Percentiles rank a stretch among this genome's conserved stretches.
phyloP scores from a whole-genome alignment of 2,888 invertebrate genomes.

The Drosophila phalerata region DNA sequence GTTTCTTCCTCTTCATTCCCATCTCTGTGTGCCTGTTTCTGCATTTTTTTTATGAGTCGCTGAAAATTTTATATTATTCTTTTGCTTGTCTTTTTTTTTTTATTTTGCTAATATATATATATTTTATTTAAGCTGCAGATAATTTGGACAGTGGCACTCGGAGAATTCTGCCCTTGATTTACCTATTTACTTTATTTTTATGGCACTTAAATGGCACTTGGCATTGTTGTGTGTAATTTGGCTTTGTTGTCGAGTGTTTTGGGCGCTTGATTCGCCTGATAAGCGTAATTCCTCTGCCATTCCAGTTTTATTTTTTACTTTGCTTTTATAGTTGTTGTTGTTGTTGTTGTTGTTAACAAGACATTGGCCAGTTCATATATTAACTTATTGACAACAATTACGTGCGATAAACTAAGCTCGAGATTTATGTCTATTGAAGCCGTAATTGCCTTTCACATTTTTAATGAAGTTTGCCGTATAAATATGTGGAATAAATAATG shows the following conservation, averaged over 20 bases:
- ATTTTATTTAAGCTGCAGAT: constrained; percentile 69
- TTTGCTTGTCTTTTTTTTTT: not conserved
- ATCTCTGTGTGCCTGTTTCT: constrained; percentile 1
- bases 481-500: not conserved
- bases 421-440: constrained; percentile 56
- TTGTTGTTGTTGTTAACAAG: constrained; percentile 39
- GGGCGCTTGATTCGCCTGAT: constrained; percentile 61
- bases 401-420: constrained; percentile 33
- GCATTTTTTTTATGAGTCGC: constrained; percentile 38
- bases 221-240: constrained; percentile 64
- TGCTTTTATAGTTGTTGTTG: not conserved
- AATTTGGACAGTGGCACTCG: constrained; percentile 51
- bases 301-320: constrained; percentile 4
- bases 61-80: constrained; percentile 28
- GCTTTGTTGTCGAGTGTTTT: constrained; percentile 59
- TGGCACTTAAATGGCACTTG: constrained; percentile 72
- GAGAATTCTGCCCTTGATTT: constrained; percentile 59
- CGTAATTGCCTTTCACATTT: constrained; percentile 38
- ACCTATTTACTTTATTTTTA: constrained; percentile 77
- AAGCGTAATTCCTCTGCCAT: constrained; percentile 54
- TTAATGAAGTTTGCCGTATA: constrained; percentile 10
- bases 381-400: constrained; percentile 70
- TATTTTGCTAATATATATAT: constrained; percentile 21
- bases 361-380: constrained; percentile 57
- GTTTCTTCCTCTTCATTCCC: constrained; percentile 13